A percentile compares a stretch with the other conserved stretches of the same genome.
These are phyloP conservation scores for Myiopsitta monachus DNA, from an alignment of 2,113 vertebrate species.

Conservation along the genomic window DNA sequence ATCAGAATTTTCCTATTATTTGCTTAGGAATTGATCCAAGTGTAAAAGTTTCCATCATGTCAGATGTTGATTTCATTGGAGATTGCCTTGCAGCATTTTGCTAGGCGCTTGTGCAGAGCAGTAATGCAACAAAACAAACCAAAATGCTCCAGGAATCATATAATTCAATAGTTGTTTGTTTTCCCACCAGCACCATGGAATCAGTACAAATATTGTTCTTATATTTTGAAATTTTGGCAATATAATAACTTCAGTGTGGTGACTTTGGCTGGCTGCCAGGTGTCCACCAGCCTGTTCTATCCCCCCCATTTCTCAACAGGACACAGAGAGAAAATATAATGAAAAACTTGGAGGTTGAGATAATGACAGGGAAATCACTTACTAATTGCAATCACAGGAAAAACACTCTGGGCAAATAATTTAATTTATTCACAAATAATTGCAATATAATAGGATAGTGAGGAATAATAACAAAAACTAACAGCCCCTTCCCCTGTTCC, in stretches of 20 bases:
- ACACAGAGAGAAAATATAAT: background rate
- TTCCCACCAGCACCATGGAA: background rate
- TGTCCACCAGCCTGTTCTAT: background rate
- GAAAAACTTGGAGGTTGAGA: background rate
- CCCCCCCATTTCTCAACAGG: background rate
- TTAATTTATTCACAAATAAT: background rate
- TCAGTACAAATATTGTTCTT: background rate
- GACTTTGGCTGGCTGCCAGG: background rate
- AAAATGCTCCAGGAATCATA: background rate
- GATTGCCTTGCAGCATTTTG: background rate
- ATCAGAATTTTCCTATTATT: constrained; percentile 46
- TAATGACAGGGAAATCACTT: background rate
- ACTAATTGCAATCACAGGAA: background rate
- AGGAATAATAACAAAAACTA: background rate
- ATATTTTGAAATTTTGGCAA: background rate
- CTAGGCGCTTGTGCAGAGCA: background rate
- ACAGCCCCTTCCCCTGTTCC: background rate
- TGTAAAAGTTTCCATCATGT: background rate
- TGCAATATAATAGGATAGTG: background rate
- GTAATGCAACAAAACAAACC: background rate
- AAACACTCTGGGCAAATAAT: background rate
- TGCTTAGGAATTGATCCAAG: constrained; percentile 1
- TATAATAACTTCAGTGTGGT: background rate
- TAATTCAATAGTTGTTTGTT: background rate
- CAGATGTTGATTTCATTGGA: background rate